Conservation (phyloP, 2,113 vertebrate genomes). For the Otis tarda region DNA sequence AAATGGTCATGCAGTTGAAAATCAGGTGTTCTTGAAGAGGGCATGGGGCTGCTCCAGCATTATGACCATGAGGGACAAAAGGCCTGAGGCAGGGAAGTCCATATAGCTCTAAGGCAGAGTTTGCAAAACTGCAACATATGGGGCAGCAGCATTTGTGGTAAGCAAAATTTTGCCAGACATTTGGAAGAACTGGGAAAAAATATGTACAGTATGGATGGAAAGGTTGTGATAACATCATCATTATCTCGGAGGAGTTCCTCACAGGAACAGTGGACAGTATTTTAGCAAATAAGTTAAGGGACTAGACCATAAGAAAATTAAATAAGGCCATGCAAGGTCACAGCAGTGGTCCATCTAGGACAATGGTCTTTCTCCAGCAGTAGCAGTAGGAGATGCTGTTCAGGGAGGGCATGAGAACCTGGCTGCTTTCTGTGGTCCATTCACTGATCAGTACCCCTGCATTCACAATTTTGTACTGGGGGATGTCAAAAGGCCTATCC, state of each 20-base stretch:
- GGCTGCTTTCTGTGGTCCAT: background rate
- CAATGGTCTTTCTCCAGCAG: background rate
- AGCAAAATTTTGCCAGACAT: background rate
- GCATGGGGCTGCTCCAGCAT: background rate
- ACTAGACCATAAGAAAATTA: background rate
- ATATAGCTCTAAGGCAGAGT: background rate
- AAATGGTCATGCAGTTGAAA: background rate
- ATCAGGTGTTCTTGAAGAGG: background rate
- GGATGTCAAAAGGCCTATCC: background rate
- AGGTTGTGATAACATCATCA: background rate
- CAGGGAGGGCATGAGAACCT: background rate
- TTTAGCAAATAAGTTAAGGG: background rate
- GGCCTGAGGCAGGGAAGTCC: background rate
- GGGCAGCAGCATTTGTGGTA: background rate
- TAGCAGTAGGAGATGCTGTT: background rate
- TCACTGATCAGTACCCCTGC: background rate
- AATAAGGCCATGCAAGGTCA: background rate
- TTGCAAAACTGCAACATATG: background rate
- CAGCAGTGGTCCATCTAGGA: background rate
- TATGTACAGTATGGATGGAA: background rate
- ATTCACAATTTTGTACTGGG: background rate
- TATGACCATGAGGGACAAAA: background rate
- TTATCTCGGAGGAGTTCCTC: background rate
- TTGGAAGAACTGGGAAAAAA: background rate
- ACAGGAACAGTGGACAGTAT: background rate